Percentiles rank a stretch among this genome's conserved stretches.
These are phyloP conservation scores for Caenorhabditis inopinata DNA, from an alignment of 1,140 invertebrate species.

Conservation along the genomic window DNA sequence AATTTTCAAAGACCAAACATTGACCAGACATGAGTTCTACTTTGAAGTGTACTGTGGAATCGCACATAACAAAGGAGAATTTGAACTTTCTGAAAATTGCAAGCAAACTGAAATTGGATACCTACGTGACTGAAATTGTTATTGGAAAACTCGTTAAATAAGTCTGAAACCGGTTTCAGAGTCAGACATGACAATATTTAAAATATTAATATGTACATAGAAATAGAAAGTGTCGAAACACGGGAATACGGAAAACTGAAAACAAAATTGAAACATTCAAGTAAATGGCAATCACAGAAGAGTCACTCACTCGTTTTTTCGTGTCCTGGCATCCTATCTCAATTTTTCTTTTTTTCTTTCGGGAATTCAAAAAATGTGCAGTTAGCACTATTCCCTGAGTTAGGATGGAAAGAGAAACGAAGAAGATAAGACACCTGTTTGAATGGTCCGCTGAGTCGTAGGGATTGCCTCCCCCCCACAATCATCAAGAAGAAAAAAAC, in stretches of 20 bases:
- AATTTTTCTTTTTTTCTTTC: not conserved
- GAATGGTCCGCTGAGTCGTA: not conserved
- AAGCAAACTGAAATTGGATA: no score
- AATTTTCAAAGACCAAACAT: no score
- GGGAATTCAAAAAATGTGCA: constrained; percentile 27
- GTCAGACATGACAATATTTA: no score
- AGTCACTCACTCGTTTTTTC: constrained; percentile 7
- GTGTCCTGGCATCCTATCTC: not conserved
- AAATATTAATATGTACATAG: no score
- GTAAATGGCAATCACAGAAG: constrained; percentile 27
- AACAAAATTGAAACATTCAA: constrained; percentile 29
- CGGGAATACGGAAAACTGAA: not conserved
- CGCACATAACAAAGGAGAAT: no score
- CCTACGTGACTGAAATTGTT: no score
- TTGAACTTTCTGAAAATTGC: no score
- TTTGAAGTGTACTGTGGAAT: no score
- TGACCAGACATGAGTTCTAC: no score
- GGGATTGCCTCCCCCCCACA: not conserved
- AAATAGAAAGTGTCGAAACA: no score
- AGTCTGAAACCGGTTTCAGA: no score
- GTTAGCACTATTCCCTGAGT: not conserved
- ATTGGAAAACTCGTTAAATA: no score
- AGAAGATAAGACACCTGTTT: constrained; percentile 10
- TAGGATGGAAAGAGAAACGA: not conserved
- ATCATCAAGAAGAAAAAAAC: not conserved